Evolutionary conservation across 2,888 invertebrate species (phyloP), one percentile per base, ranked within the genome.

Genomic region (Dasysyrphus tricinctus): DNA sequence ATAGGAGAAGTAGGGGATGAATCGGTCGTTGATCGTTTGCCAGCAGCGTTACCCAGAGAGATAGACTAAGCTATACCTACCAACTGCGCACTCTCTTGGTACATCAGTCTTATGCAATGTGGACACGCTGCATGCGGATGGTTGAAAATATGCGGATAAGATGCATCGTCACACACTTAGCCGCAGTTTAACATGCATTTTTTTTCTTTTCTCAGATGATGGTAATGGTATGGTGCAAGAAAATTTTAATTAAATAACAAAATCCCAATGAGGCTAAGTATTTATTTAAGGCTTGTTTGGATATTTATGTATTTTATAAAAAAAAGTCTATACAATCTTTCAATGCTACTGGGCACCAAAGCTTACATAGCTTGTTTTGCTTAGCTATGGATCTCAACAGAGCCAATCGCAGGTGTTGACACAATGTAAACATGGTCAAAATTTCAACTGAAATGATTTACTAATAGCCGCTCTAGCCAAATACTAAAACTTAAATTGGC

Each of bases 71-170:
- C 44, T 42, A 9, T 61, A 70, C 74, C 32, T 24, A 24, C 3
- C n/a, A n/a, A 24, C 5, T 75, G 19, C 19, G 11, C 19, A 19
- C 54, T 54, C 54, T 54, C 29, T 54, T 77, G 77, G 24, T 75
- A 73, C 80, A 85, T 77, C 29, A 65, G 14, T 59, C 57, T 86
- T 86, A 82, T 75, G 86, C 63, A 86, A 86, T 79, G 11, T 79
- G 73, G 86, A 78, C 65, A 86, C 82, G 86, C 65, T 86, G 70
- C 75, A 79, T 82, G 86, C 78, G 81, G 82, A 86, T 82, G 75
- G 78, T 51, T 65, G 54, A 59, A 44, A 77, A 70, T 47, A 81
- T 72, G 81, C 85, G 85, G 81, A 81, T 81, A 81, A 78, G 69
- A 78, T 78, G 78, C 74, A 70, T 65, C 44, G 73, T 61, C 57